Percentiles rank a stretch among this genome's conserved stretches.
phyloP scores from a whole-genome alignment of 2,797 vertebrate species.

The Leucoraja ocellata region DNA sequence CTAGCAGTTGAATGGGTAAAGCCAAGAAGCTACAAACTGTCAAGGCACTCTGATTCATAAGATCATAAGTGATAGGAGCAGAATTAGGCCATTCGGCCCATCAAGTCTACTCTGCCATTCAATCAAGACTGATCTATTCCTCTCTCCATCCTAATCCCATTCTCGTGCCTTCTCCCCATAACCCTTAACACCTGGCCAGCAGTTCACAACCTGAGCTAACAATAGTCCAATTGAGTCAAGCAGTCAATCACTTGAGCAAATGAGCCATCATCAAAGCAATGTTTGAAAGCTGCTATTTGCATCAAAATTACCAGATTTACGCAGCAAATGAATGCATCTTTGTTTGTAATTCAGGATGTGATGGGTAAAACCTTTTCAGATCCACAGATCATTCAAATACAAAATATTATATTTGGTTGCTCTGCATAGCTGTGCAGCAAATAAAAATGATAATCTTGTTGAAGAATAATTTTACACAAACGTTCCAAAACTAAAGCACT shows the following conservation, averaged over 20 bases:
- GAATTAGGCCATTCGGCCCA: too few relatives aligned
- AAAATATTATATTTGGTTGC: background rate
- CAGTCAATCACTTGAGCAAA: slow-evolving; percentile 20
- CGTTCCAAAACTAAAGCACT: background rate
- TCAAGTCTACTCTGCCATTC: too few relatives aligned
- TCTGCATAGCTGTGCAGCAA: background rate
- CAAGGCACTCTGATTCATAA: background rate
- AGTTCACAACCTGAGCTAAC: background rate
- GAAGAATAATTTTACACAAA: slow-evolving; percentile 17
- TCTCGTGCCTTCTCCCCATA: too few relatives aligned
- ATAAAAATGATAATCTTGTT: background rate
- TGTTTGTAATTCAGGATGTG: background rate
- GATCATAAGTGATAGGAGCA: too few relatives aligned
- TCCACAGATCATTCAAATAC: background rate
- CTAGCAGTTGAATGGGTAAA: background rate
- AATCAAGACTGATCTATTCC: too few relatives aligned
- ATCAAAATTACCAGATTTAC: background rate
- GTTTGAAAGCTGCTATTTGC: slow-evolving; percentile 25
- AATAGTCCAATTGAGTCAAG: slow-evolving; percentile 26
- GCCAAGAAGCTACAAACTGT: background rate
- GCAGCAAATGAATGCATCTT: slow-evolving; percentile 10
- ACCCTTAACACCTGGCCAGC: background rate
- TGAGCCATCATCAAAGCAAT: slow-evolving; percentile 21
- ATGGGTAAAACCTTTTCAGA: background rate
- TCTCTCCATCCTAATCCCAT: too few relatives aligned